phyloP scores from a whole-genome alignment of 2,797 vertebrate genomes.

The Tolypeutes matacus region DNA sequence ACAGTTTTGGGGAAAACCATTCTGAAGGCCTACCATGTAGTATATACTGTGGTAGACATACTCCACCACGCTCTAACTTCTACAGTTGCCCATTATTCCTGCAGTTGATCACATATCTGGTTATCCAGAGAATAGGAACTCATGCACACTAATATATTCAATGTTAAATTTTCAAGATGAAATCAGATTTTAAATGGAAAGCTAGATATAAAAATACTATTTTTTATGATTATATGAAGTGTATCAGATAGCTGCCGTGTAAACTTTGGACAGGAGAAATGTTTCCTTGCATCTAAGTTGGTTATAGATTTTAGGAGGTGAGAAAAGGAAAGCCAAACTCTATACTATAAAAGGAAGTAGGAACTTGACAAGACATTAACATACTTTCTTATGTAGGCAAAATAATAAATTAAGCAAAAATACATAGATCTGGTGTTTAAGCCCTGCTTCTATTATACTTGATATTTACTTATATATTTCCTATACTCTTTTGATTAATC shows the following conservation, averaged over 20 bases:
- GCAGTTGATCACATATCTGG: not conserved
- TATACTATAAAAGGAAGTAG: not conserved
- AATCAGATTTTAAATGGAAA: constrained; percentile 8
- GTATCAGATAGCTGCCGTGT: not conserved
- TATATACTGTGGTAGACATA: not conserved
- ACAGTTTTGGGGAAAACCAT: not conserved
- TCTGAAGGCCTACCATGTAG: not conserved
- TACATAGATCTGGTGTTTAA: not conserved
- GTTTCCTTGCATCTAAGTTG: not conserved
- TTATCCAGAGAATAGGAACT: not conserved
- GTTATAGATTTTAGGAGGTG: not conserved
- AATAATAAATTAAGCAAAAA: not conserved
- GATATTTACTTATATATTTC: not conserved
- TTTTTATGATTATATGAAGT: not conserved
- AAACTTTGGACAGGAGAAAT: not conserved
- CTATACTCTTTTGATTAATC: not conserved
- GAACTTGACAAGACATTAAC: not conserved
- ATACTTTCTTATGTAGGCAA: not conserved
- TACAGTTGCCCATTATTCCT: not conserved
- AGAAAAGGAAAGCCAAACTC: not conserved
- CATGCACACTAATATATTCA: not conserved
- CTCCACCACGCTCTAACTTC: not conserved
- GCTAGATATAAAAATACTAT: not conserved
- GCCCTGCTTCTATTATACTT: not conserved
- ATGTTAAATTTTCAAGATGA: constrained; percentile 4